phyloP scores from a whole-genome alignment of 1,140 invertebrate genomes.

The Anastatus disparis region DNA sequence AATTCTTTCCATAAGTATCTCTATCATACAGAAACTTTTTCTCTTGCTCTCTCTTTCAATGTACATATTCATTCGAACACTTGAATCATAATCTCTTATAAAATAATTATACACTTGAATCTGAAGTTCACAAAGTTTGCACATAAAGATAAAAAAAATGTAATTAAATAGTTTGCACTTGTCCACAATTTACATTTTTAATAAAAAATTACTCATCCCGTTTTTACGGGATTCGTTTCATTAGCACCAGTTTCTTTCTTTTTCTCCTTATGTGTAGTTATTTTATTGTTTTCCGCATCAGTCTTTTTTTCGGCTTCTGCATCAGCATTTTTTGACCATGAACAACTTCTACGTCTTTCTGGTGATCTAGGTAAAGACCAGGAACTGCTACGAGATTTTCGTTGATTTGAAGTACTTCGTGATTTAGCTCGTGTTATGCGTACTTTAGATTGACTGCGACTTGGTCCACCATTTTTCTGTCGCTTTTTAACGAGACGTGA shows the following conservation, averaged over 20 bases:
- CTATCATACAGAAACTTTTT: no score
- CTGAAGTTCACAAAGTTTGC: no score
- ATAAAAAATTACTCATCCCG: neutral
- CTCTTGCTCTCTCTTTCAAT: no score
- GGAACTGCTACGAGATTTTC: conserved; percentile 57
- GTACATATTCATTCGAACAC: no score
- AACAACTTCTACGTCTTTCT: conserved; percentile 55
- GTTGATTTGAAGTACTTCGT: conserved; percentile 40
- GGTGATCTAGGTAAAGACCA: conserved; percentile 62
- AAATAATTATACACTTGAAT: no score
- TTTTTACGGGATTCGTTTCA: neutral
- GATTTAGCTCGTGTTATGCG: conserved; percentile 55
- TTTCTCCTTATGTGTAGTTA: neutral
- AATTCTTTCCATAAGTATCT: no score
- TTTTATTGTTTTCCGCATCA: conserved; percentile 20
- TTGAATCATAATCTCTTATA: no score
- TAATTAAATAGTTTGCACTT: no score
- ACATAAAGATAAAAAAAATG: no score
- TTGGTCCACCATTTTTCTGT: conserved; percentile 33
- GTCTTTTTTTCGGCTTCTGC: neutral
- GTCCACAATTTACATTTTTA: no score
- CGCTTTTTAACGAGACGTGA: neutral
- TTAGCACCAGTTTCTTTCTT: neutral
- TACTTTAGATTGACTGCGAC: conserved; percentile 43
- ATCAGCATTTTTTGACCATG: conserved; percentile 57